Evolutionary conservation across 2,797 vertebrate genomes (phyloP), one percentile per base, ranked within the genome.

Genomic region (Halcyon chelicuti): DNA sequence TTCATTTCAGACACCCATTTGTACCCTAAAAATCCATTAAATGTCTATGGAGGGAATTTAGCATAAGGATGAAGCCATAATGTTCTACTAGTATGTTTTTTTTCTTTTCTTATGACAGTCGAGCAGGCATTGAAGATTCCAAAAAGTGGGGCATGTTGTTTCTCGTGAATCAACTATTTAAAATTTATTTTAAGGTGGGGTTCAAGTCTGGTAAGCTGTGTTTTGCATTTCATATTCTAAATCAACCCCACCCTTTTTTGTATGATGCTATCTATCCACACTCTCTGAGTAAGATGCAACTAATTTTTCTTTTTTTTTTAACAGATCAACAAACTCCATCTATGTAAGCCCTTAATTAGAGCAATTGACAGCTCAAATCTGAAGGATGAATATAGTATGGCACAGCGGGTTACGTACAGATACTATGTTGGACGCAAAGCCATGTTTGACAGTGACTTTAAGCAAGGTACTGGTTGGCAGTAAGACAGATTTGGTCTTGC

Each of bases 131-230:
- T 20, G 99, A 99, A 4, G 99, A 99, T 97, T 99, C 99, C 0
- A 99, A 99, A 96, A 99, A 99, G 96, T 99, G 99, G 99, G 99
- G 99, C 33, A 99, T 99, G 99, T 97, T 99, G 94, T 99, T 99
- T 95, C 98, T 99, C 1, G 99, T 99, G 95, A 99, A 99, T 96
- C 99, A 99, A 93, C 98, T 99, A 37, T 99, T 99, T 93, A 99
- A 99, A 98, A 99, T 99, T 97, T 99, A 99, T 98, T 99, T 99
- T 94, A 99, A 99, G 99, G 99, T 99, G 96, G 7, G 96, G 40
- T 52, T 78, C 25, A 44, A 83, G 33, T 86, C 66, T 85, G n/a
- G 29, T 87, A 65, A 92, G 40, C 47, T 89, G 52, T 55, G 20
- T 31, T 79, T 54, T 61, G 5, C 57, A 37, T 85, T 62, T 81